These are phyloP conservation scores for Lophius piscatorius DNA, from an alignment of 2,113 vertebrate genomes.

Conservation along the genomic window DNA sequence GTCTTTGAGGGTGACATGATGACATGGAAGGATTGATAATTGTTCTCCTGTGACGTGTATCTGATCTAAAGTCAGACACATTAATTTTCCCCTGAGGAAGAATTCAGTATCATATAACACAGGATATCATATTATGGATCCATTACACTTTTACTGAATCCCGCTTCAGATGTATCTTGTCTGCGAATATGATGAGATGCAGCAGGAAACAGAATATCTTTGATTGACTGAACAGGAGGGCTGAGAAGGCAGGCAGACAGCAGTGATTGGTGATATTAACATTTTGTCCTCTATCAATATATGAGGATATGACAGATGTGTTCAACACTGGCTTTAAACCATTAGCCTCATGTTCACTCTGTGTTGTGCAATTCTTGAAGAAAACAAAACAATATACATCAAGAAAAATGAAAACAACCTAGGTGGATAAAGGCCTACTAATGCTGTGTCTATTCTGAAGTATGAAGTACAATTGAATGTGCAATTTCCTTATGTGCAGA, in stretches of 20 bases:
- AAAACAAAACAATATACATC: too few relatives aligned
- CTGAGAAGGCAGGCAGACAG: neutral
- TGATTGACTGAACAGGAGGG: too few relatives aligned
- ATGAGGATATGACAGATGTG: too few relatives aligned
- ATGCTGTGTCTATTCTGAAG: too few relatives aligned
- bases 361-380: too few relatives aligned
- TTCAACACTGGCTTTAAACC: too few relatives aligned
- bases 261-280: neutral
- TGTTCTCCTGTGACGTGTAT: conserved; percentile 23
- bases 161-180: conserved; percentile 41
- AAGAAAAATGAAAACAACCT: too few relatives aligned
- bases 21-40: conserved; percentile 23
- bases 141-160: conserved; percentile 47
- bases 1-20: conserved; percentile 16
- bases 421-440: too few relatives aligned
- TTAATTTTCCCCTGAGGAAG: conserved; percentile 47
- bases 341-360: too few relatives aligned
- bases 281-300: neutral
- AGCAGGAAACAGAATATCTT: conserved; percentile 3
- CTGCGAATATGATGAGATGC: conserved; percentile 29
- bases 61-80: conserved; percentile 56
- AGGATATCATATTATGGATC: conserved; percentile 52
- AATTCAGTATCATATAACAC: conserved; percentile 43
- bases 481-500: too few relatives aligned
- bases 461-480: too few relatives aligned